Evolutionary conservation across 2,888 invertebrate genomes (phyloP).

Genomic region (Philaethria dido): DNA sequence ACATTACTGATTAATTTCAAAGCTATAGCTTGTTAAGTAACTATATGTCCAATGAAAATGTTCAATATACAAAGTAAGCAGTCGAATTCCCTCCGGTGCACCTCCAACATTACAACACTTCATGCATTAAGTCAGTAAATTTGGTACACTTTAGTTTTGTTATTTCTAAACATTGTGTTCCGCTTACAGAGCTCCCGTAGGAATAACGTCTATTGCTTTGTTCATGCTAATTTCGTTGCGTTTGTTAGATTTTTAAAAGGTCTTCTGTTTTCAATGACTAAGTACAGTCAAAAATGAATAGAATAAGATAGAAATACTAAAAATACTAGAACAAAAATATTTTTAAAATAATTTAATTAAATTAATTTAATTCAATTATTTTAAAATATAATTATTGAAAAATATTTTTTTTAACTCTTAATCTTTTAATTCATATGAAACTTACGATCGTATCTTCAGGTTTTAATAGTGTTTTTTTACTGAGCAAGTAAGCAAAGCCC

Average conservation of each 20-base stretch:
- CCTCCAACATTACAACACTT: conserved; percentile 37
- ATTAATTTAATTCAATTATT: no score
- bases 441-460: background rate
- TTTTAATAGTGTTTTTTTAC: background rate
- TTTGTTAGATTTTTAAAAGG: conserved; percentile 50
- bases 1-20: background rate
- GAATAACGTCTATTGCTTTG: conserved; percentile 55
- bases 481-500: background rate
- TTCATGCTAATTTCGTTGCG: conserved; percentile 59
- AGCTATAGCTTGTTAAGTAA: background rate
- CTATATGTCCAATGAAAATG: background rate
- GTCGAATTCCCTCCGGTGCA: conserved; percentile 28
- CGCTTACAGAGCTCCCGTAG: conserved; percentile 50
- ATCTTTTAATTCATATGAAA: background rate
- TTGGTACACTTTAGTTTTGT: conserved; percentile 40
- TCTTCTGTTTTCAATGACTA: conserved; percentile 21
- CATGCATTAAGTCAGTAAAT: conserved; percentile 36
- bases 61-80: conserved; percentile 18
- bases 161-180: conserved; percentile 48
- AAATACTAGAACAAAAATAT: no score
- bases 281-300: background rate
- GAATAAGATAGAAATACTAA: background rate
- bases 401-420: background rate
- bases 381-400: background rate
- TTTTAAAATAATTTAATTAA: no score